Evolutionary conservation across 2,888 invertebrate species (phyloP).

Genomic region (Luperina testacea): DNA sequence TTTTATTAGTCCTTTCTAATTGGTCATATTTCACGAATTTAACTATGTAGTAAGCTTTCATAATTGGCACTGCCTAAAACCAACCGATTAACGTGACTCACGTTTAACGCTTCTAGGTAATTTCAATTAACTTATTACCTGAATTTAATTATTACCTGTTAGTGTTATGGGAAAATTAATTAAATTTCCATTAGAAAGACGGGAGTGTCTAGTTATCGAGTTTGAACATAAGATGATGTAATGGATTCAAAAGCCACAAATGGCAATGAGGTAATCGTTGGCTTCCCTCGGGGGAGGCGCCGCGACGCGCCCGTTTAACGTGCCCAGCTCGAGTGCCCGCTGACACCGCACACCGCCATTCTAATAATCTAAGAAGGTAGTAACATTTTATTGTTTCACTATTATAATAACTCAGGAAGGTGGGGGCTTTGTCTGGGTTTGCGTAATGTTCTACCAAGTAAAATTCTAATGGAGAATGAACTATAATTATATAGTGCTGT

Average conservation of each 20-base stretch:
- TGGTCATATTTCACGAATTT: slow-evolving; percentile 23
- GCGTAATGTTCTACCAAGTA: slow-evolving; percentile 17
- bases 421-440: slow-evolving; percentile 31
- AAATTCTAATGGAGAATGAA: neutral
- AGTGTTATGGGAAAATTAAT: slow-evolving; percentile 28
- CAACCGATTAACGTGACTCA: slow-evolving; percentile 27
- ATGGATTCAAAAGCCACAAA: slow-evolving; percentile 72
- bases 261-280: slow-evolving; percentile 82
- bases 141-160: neutral
- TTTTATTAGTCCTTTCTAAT: slow-evolving; percentile 39
- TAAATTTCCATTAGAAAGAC: slow-evolving; percentile 39
- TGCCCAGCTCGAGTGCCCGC: slow-evolving; percentile 53
- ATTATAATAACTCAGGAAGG: slow-evolving; percentile 49
- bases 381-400: slow-evolving; percentile 55
- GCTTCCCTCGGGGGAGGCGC: slow-evolving; percentile 77
- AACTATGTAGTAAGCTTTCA: slow-evolving; percentile 5
- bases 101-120: neutral
- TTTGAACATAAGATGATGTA: slow-evolving; percentile 63
- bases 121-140: neutral
- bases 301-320: slow-evolving; percentile 69
- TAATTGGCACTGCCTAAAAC: slow-evolving; percentile 32
- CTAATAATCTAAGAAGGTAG: slow-evolving; percentile 67
- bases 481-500: neutral
- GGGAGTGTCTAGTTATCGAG: slow-evolving; percentile 63
- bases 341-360: slow-evolving; percentile 50